Conservation (phyloP, 2,888 invertebrate genomes). For the Hololepta plana region DNA sequence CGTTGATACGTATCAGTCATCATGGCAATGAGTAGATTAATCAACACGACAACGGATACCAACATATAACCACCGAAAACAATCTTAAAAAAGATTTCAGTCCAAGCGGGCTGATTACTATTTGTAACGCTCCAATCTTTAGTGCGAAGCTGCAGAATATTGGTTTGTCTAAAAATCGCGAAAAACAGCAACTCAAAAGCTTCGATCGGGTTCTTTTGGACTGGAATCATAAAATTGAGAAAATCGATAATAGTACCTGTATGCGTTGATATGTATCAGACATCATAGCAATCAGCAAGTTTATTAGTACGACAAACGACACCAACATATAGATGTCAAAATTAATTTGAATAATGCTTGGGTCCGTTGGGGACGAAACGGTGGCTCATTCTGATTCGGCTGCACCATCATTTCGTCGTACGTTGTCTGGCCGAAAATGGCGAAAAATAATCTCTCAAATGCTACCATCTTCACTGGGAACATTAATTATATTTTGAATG, state of each 20-base stretch:
- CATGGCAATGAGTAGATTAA: constrained; percentile 99
- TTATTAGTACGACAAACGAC: constrained; percentile 93
- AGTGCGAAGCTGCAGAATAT: constrained; percentile 59
- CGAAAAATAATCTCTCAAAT: constrained; percentile 95
- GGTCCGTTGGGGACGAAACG: constrained; percentile 67
- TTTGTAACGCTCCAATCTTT: constrained; percentile 30
- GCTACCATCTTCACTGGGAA: constrained; percentile 71
- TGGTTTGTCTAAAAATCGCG: constrained; percentile 92
- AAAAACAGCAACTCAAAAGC: constrained; percentile 98
- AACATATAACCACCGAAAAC: constrained; percentile 92
- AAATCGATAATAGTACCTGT: constrained; percentile 49
- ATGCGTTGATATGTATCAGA: constrained; percentile 99
- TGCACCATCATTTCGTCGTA: constrained; percentile 49
- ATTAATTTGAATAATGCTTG: constrained; percentile 76
- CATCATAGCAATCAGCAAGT: constrained; percentile 99
- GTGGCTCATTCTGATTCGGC: constrained; percentile 27
- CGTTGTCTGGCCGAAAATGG: constrained; percentile 88
- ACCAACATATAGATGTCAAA: constrained; percentile 95
- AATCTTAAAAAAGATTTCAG: constrained; percentile 71
- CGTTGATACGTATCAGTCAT: constrained; percentile 99
- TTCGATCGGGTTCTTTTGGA: constrained; percentile 76
- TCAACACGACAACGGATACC: constrained; percentile 96
- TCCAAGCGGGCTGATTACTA: constrained; percentile 59
- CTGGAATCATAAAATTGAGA: constrained; percentile 44
- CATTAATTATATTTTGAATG: no score